Evolutionary conservation across 1,140 invertebrate species (phyloP).

Genomic region (Amphibalanus amphitrite): DNA sequence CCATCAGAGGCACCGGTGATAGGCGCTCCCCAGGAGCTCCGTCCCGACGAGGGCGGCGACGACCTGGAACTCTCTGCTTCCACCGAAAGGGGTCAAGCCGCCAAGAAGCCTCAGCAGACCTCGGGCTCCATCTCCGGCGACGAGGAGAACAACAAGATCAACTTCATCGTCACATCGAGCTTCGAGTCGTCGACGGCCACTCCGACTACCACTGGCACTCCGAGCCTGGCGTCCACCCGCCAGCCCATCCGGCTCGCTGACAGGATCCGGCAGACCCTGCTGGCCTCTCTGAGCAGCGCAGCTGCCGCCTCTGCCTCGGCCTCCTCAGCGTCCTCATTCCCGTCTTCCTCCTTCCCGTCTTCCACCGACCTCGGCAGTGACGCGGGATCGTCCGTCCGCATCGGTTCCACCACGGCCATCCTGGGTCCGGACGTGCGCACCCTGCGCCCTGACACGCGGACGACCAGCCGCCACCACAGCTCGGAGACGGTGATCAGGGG

Average conservation of each 20-base stretch:
- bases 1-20: too few species aligned
- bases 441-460: background rate
- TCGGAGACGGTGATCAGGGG: constrained; percentile 19
- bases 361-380: too few species aligned
- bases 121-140: background rate
- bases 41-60: too few species aligned
- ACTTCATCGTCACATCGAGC: background rate
- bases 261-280: background rate
- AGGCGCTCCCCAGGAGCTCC: too few species aligned
- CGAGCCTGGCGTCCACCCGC: background rate
- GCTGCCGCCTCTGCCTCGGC: too few species aligned
- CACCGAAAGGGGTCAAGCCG: background rate
- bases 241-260: background rate
- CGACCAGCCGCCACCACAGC: background rate
- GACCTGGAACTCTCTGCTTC: background rate
- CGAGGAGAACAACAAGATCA: background rate
- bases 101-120: background rate
- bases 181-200: background rate
- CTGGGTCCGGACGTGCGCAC: background rate
- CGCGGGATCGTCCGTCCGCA: background rate
- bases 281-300: background rate
- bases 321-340: too few species aligned
- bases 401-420: background rate
- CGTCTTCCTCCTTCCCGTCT: too few species aligned
- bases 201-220: background rate